Evolutionary conservation across 2,797 vertebrate genomes (phyloP).

Genomic region (Centroberyx gerrardi): DNA sequence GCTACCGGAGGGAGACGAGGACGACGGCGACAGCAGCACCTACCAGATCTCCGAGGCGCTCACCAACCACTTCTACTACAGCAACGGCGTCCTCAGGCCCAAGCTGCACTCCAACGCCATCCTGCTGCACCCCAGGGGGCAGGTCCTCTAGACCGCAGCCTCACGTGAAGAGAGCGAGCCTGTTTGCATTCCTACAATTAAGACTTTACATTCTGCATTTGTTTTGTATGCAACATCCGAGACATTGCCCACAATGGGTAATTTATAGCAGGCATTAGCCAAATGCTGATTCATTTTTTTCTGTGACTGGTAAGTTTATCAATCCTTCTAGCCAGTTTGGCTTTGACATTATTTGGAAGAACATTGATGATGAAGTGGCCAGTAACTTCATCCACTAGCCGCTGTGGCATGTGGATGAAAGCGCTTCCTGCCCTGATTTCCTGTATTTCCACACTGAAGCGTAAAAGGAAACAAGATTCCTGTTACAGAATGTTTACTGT

Average conservation of each 20-base stretch:
- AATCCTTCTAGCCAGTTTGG: not conserved
- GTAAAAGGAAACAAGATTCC: constrained; percentile 9
- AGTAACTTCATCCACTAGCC: not conserved
- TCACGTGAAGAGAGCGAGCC: not conserved
- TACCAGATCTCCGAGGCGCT: constrained; percentile 89
- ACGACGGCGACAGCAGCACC: constrained; percentile 62
- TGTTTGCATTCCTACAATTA: constrained; percentile 7
- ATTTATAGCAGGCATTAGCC: not conserved
- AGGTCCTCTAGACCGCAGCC: constrained; percentile 67
- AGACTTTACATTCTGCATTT: constrained; percentile 3
- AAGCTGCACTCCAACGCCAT: constrained; percentile 89
- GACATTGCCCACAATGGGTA: not conserved
- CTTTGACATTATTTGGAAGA: constrained; percentile 2
- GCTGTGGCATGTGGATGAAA: not conserved
- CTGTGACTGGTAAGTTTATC: not conserved
- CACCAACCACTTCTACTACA: constrained; percentile 90
- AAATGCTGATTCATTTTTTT: constrained; percentile 6
- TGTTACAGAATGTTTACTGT: constrained; percentile 37
- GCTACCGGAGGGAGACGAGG: constrained; percentile 48
- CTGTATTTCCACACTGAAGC: not conserved
- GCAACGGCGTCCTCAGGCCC: constrained; percentile 90
- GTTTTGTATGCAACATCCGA: constrained; percentile 14
- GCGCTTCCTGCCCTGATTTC: no score
- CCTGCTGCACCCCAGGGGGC: constrained; percentile 85
- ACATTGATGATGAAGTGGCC: not conserved